These are phyloP conservation scores for Drosophila monieri DNA, from an alignment of 2,888 invertebrate genomes.

Conservation along the genomic window DNA sequence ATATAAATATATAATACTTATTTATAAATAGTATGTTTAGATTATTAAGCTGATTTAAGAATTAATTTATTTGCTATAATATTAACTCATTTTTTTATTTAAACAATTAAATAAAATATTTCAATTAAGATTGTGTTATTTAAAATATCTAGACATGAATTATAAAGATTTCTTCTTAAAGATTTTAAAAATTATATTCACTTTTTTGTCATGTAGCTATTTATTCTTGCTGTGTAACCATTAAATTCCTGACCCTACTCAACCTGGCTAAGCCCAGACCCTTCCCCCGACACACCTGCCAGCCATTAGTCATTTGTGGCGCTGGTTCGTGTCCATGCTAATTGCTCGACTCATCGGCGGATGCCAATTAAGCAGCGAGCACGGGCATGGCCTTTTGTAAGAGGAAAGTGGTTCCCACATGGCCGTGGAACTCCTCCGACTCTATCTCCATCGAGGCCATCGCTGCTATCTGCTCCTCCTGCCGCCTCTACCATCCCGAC, in stretches of 20 bases:
- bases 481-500: background rate
- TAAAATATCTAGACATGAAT: too few species aligned
- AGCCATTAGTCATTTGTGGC: conserved; percentile 29
- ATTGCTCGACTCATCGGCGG: conserved; percentile 36
- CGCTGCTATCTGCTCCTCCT: conserved; percentile 5
- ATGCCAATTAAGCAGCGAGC: conserved; percentile 41
- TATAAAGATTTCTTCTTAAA: too few species aligned
- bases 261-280: background rate
- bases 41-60: too few species aligned
- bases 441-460: conserved; percentile 1
- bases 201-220: background rate
- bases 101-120: too few species aligned
- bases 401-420: conserved; percentile 12
- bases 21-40: too few species aligned
- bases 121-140: too few species aligned
- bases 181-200: background rate
- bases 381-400: conserved; percentile 5
- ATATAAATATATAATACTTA: too few species aligned
- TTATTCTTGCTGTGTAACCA: background rate
- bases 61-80: too few species aligned
- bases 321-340: conserved; percentile 42
- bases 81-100: too few species aligned
- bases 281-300: background rate
- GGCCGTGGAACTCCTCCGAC: conserved; percentile 1
- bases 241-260: conserved; percentile 17